These are phyloP conservation scores for Eristalinus sepulchralis DNA, from an alignment of 2,888 invertebrate genomes.

Conservation along the genomic window DNA sequence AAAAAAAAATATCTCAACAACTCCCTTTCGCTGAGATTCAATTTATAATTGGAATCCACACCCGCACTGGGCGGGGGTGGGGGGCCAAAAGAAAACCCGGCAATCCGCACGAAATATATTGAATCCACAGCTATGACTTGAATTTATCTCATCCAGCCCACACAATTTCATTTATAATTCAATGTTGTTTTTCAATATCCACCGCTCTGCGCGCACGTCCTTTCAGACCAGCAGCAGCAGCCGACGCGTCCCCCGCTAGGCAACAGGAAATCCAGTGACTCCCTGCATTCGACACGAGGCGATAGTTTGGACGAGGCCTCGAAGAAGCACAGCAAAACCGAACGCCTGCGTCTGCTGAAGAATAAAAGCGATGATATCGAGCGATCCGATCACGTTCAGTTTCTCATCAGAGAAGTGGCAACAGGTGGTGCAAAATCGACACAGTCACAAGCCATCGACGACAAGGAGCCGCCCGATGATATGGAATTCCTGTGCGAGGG, in stretches of 20 bases:
- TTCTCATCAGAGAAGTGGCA: constrained; percentile 92
- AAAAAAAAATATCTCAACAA: not conserved
- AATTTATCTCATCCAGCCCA: not conserved
- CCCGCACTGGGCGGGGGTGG: not conserved
- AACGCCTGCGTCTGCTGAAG: constrained; percentile 77
- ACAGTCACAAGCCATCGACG: constrained; percentile 81
- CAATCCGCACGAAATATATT: not conserved
- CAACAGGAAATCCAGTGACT: constrained; percentile 65
- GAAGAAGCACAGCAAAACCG: constrained; percentile 77
- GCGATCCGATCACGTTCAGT: constrained; percentile 93
- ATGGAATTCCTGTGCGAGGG: constrained; percentile 80
- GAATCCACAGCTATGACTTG: not conserved
- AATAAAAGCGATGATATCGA: constrained; percentile 81
- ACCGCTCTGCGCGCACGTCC: not conserved
- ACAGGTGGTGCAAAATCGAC: constrained; percentile 82
- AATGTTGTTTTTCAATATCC: not conserved
- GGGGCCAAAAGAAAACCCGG: not conserved
- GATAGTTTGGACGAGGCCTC: constrained; percentile 77
- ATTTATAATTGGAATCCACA: not conserved
- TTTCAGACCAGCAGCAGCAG: constrained; percentile 66
- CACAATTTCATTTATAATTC: not conserved
- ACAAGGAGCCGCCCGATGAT: constrained; percentile 79
- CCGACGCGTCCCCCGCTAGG: constrained; percentile 70
- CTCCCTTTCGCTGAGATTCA: not conserved
- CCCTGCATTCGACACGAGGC: constrained; percentile 58